phyloP scores from a whole-genome alignment of 2,113 vertebrate genomes.

The Hystrix cristata region DNA sequence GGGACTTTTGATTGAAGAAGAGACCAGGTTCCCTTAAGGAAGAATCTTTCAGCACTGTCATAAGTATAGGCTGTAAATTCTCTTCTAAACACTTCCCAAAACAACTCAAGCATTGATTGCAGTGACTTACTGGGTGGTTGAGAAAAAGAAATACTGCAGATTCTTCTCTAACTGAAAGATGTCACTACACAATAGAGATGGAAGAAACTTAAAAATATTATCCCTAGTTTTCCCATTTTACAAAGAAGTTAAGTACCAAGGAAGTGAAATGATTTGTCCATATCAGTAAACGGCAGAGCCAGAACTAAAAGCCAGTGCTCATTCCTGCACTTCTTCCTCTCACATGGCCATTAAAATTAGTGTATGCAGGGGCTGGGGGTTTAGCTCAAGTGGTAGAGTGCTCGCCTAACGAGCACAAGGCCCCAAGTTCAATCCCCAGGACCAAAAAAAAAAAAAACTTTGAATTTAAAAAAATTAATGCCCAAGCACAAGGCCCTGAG shows the following conservation, averaged over 20 bases:
- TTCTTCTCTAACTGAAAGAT: background rate
- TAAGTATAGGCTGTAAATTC: background rate
- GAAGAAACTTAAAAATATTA: background rate
- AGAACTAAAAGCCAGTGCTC: background rate
- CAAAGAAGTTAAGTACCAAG: background rate
- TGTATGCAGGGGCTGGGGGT: background rate
- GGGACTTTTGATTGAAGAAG: background rate
- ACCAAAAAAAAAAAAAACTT: no score
- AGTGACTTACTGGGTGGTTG: background rate
- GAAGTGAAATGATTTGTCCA: background rate
- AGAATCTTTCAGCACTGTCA: background rate
- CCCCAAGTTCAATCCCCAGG: no score
- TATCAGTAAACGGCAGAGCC: background rate
- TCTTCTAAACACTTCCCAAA: background rate
- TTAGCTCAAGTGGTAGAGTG: no score
- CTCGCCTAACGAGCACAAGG: no score
- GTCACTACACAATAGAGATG: background rate
- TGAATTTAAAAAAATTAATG: no score
- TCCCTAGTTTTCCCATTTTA: background rate
- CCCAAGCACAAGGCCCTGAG: no score
- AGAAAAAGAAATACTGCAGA: background rate
- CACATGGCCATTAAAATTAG: background rate
- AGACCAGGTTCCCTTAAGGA: background rate
- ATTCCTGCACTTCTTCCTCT: background rate
- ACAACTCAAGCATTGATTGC: background rate